Percentiles rank a stretch among this genome's conserved stretches.
Conservation (phyloP, 2,797 vertebrate genomes). For the Gorsachius magnificus region DNA sequence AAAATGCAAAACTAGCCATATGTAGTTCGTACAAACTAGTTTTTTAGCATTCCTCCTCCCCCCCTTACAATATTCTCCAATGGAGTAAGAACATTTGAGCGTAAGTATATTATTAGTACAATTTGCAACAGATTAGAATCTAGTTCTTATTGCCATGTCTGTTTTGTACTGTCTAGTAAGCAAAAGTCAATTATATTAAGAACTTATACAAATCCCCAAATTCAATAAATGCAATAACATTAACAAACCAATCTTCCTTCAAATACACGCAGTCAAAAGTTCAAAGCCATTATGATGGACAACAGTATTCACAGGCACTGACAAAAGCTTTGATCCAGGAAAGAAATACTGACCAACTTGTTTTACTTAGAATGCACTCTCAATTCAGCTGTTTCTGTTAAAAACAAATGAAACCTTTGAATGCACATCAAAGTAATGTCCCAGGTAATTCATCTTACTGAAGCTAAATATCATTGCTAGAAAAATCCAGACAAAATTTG, state of each 20-base stretch:
- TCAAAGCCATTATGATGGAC: conserved; percentile 54
- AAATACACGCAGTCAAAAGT: conserved; percentile 20
- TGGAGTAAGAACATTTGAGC: background rate
- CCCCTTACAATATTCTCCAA: background rate
- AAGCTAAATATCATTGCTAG: background rate
- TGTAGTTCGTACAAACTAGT: background rate
- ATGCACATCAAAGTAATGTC: conserved; percentile 44
- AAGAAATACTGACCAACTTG: conserved; percentile 25
- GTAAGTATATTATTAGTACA: background rate
- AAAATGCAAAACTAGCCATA: background rate
- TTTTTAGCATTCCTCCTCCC: background rate
- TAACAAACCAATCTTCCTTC: conserved; percentile 36
- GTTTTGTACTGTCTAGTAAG: conserved; percentile 8
- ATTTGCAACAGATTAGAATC: background rate
- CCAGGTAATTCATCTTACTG: conserved; percentile 29
- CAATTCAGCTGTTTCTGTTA: conserved; percentile 24
- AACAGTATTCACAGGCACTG: background rate
- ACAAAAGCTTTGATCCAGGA: conserved; percentile 44
- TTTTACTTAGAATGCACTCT: conserved; percentile 16
- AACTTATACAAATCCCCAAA: background rate
- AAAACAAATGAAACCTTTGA: conserved; percentile 51
- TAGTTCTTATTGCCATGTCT: background rate
- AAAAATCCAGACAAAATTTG: conserved; percentile 40
- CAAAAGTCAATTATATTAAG: conserved; percentile 14
- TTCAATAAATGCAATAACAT: conserved; percentile 44